Conservation (phyloP, 2,888 invertebrate species). For the Volucella bombylans region DNA sequence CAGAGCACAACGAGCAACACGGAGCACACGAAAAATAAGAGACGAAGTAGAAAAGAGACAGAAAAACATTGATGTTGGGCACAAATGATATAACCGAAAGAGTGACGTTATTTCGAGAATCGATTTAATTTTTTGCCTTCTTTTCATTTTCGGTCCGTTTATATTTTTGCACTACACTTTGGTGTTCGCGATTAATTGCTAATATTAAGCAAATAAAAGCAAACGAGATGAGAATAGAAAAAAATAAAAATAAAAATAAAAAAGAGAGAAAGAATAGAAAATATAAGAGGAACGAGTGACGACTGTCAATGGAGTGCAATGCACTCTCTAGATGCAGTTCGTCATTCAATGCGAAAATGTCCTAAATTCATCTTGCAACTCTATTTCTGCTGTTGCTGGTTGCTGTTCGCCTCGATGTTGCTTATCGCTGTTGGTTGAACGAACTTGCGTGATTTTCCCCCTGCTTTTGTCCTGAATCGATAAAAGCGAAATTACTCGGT, state of each 20-base stretch:
- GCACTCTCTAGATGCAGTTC: constrained; percentile 44
- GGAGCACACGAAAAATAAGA: constrained; percentile 28
- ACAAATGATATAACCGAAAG: constrained; percentile 47
- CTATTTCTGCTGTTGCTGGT: too few relatives aligned
- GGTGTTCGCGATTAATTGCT: constrained; percentile 54
- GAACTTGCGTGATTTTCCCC: constrained; percentile 26
- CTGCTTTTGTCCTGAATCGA: constrained; percentile 42
- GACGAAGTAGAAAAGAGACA: constrained; percentile 47
- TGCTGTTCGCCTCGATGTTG: neutral
- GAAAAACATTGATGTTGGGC: constrained; percentile 10
- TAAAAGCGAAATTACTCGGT: constrained; percentile 50
- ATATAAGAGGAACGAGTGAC: constrained; percentile 32
- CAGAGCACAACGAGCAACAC: constrained; percentile 25
- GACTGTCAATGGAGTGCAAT: constrained; percentile 68
- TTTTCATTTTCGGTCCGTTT: constrained; percentile 23
- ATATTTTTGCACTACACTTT: constrained; percentile 49
- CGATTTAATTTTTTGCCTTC: constrained; percentile 65
- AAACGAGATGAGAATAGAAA: constrained; percentile 50
- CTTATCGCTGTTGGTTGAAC: constrained; percentile 55
- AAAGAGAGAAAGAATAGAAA: constrained; percentile 17
- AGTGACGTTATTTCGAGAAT: constrained; percentile 65
- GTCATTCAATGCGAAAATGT: constrained; percentile 34
- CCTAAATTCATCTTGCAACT: constrained; percentile 15
- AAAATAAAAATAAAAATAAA: constrained; percentile 9
- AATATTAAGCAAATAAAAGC: constrained; percentile 62